These are phyloP conservation scores for Dicyrtomina minuta DNA, from an alignment of 2,888 invertebrate genomes.

Conservation along the genomic window DNA sequence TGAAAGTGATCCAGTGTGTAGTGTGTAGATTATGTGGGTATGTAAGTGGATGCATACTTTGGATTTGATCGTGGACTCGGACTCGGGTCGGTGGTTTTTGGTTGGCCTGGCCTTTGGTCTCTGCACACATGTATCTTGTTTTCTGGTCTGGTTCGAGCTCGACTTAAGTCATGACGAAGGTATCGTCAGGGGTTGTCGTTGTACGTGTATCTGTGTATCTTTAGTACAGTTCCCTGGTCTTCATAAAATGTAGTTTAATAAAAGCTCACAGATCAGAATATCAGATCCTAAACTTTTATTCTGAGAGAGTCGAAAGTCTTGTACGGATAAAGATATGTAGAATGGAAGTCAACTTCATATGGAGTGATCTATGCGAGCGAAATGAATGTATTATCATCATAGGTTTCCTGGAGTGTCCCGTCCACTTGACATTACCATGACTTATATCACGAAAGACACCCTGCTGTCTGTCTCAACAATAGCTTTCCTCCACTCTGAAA, in stretches of 20 bases:
- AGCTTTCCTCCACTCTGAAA: constrained; percentile 30
- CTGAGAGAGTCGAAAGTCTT: neutral
- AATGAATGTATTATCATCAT: constrained; percentile 30
- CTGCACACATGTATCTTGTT: constrained; percentile 39
- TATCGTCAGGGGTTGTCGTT: neutral
- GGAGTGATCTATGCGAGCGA: constrained; percentile 40
- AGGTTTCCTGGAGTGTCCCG: constrained; percentile 33
- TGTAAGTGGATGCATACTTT: no score
- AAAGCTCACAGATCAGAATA: no score
- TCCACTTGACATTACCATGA: constrained; percentile 34
- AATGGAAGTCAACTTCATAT: constrained; percentile 40
- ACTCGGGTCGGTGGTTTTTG: constrained; percentile 16
- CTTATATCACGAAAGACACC: constrained; percentile 38
- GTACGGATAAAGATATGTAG: constrained; percentile 5
- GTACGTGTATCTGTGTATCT: neutral
- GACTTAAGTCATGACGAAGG: constrained; percentile 11
- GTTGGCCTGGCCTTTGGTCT: constrained; percentile 38
- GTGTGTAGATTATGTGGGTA: no score
- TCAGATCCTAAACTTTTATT: no score
- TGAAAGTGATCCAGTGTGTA: neutral
- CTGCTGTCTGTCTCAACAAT: constrained; percentile 34
- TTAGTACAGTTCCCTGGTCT: no score
- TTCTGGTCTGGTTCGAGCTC: constrained; percentile 26
- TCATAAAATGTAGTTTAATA: neutral
- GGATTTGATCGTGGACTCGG: constrained; percentile 3